phyloP scores from a whole-genome alignment of 2,113 vertebrate genomes.

The Rhinopomastus cyanomelas region DNA sequence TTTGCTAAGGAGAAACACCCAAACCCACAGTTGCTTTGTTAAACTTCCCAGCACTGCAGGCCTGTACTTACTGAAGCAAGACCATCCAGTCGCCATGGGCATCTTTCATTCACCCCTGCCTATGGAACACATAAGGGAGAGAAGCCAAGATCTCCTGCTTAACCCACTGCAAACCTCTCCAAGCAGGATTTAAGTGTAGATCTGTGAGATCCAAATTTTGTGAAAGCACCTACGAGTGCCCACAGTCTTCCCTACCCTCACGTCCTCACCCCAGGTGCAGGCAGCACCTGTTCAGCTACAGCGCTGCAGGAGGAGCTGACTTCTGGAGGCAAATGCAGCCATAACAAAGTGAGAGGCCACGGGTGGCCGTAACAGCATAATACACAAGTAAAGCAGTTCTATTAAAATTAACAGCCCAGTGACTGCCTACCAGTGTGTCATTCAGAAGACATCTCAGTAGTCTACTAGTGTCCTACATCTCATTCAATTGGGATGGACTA shows the following conservation, averaged over 20 bases:
- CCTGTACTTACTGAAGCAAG: background rate
- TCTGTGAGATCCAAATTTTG: background rate
- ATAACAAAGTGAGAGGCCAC: background rate
- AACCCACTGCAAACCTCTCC: background rate
- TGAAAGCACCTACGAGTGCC: background rate
- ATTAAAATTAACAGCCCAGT: background rate
- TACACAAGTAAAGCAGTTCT: background rate
- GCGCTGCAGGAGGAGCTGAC: background rate
- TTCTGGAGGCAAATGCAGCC: background rate
- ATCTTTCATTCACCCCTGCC: background rate
- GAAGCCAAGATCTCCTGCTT: no score
- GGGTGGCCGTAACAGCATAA: background rate
- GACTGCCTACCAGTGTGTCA: background rate
- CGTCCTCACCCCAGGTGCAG: fast-evolving
- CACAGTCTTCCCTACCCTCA: background rate
- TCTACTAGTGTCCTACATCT: background rate
- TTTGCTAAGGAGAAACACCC: background rate
- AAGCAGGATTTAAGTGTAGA: background rate
- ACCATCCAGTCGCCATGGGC: background rate
- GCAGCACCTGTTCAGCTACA: background rate
- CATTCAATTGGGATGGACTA: background rate
- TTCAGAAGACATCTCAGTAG: background rate
- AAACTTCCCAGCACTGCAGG: background rate
- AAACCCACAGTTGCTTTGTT: background rate
- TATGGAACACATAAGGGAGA: background rate